These are phyloP conservation scores for Oophaga pumilio DNA, from an alignment of 2,113 vertebrate species.

Conservation along the genomic window DNA sequence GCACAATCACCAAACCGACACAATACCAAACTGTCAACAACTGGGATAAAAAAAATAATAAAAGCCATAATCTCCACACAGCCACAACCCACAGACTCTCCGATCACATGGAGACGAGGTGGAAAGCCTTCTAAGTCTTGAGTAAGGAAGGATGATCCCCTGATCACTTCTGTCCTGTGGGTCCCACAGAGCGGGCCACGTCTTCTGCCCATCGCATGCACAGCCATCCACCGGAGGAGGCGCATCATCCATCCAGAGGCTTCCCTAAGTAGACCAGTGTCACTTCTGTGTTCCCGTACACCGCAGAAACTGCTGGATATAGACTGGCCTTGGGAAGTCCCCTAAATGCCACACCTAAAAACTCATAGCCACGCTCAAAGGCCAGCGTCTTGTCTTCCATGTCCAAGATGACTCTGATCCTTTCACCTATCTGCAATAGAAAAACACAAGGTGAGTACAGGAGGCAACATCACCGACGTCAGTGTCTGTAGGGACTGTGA, in stretches of 20 bases:
- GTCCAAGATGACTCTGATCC: conserved; percentile 97
- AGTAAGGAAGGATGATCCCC: conserved; percentile 66
- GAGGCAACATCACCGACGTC: not conserved
- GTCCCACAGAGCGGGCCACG: conserved; percentile 64
- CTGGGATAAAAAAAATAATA: conserved; percentile 11
- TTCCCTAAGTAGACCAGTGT: conserved; percentile 99
- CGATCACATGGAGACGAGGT: not conserved
- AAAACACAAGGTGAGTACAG: not conserved
- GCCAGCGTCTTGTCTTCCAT: conserved; percentile 99
- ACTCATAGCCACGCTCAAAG: conserved; percentile 97
- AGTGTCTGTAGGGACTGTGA: too few species aligned
- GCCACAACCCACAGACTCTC: conserved; percentile 22
- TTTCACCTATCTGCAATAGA: conserved; percentile 89
- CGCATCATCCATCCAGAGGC: conserved; percentile 90
- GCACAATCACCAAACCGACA: conserved; percentile 49
- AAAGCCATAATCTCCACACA: conserved; percentile 40
- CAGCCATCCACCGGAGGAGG: conserved; percentile 61
- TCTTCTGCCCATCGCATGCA: conserved; percentile 73
- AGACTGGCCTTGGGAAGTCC: conserved; percentile 95
- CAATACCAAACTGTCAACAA: conserved; percentile 33
- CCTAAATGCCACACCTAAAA: conserved; percentile 94
- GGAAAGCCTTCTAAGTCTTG: conserved; percentile 56
- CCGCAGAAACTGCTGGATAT: conserved; percentile 96
- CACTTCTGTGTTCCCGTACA: conserved; percentile 99
- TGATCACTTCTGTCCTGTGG: conserved; percentile 61